These are phyloP conservation scores for Heteromyza rotundicornis DNA, from an alignment of 2,888 invertebrate species.

Conservation along the genomic window DNA sequence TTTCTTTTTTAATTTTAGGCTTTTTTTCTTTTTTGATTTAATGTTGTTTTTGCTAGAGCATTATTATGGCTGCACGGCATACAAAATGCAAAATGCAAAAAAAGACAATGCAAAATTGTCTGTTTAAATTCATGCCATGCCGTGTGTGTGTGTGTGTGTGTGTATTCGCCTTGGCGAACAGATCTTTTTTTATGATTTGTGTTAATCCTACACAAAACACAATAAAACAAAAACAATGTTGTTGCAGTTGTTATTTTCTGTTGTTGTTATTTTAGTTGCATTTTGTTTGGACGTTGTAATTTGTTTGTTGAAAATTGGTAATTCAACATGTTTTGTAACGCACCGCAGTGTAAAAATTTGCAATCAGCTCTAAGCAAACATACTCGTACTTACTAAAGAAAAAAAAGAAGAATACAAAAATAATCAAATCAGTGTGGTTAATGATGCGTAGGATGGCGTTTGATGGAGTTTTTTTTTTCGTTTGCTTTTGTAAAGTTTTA, in stretches of 20 bases:
- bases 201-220: constrained; percentile 21
- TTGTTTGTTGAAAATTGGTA: constrained; percentile 4
- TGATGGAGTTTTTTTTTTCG: too few relatives aligned
- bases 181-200: constrained; percentile 17
- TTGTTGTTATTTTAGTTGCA: too few relatives aligned
- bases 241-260: neutral
- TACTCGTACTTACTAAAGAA: too few relatives aligned
- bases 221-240: constrained; percentile 3
- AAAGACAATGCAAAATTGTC: constrained; percentile 4
- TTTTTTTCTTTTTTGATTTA: neutral
- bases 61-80: constrained; percentile 10
- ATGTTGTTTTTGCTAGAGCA: neutral
- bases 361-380: too few relatives aligned
- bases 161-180: too few relatives aligned
- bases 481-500: too few relatives aligned
- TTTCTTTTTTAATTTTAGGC: neutral
- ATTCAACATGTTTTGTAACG: constrained; percentile 9
- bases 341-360: constrained; percentile 11
- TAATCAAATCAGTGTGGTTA: constrained; percentile 26
- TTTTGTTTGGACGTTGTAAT: constrained; percentile 11
- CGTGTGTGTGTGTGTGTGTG: neutral
- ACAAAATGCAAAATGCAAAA: neutral
- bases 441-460: constrained; percentile 23
- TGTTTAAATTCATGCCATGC: constrained; percentile 3
- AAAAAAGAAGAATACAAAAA: too few relatives aligned